These are phyloP conservation scores for Corythucha ciliata DNA, from an alignment of 2,888 invertebrate species.

Conservation along the genomic window DNA sequence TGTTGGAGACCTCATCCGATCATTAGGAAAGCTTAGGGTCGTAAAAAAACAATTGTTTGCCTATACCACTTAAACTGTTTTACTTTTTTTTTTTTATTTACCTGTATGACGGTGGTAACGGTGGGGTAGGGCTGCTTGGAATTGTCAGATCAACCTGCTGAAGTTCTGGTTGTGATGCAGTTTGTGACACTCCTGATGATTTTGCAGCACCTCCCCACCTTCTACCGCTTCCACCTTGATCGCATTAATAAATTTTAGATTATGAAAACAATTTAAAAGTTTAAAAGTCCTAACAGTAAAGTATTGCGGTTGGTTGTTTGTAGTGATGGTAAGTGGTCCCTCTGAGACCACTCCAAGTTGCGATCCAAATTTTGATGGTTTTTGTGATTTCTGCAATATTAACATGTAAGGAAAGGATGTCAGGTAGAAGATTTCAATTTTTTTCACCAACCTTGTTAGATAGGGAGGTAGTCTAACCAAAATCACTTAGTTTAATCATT, in stretches of 20 bases:
- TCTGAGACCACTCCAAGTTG: slow-evolving; percentile 25
- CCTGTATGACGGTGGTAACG: slow-evolving; percentile 12
- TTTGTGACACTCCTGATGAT: slow-evolving; percentile 5
- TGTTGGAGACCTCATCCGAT: slow-evolving; percentile 23
- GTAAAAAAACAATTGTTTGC: not conserved
- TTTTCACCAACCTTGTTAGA: no score
- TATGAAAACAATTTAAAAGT: not conserved
- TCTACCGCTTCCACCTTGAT: slow-evolving; percentile 24
- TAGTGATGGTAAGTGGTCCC: slow-evolving; percentile 25
- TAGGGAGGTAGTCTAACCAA: no score
- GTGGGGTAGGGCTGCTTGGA: slow-evolving; percentile 18
- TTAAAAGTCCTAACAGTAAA: slow-evolving; percentile 30
- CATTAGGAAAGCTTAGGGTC: not conserved
- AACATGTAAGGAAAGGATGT: no score
- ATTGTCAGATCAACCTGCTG: slow-evolving; percentile 17
- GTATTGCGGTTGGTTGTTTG: slow-evolving; percentile 32
- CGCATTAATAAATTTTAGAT: no score
- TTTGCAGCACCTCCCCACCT: slow-evolving; percentile 23
- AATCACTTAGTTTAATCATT: no score
- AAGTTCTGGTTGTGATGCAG: not conserved
- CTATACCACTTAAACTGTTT: no score
- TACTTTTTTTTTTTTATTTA: not conserved
- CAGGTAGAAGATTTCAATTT: no score
- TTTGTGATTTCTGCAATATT: no score
- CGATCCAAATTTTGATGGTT: slow-evolving; percentile 26